Conservation (phyloP, 1,140 invertebrate genomes). For the Drosophila guanche region DNA sequence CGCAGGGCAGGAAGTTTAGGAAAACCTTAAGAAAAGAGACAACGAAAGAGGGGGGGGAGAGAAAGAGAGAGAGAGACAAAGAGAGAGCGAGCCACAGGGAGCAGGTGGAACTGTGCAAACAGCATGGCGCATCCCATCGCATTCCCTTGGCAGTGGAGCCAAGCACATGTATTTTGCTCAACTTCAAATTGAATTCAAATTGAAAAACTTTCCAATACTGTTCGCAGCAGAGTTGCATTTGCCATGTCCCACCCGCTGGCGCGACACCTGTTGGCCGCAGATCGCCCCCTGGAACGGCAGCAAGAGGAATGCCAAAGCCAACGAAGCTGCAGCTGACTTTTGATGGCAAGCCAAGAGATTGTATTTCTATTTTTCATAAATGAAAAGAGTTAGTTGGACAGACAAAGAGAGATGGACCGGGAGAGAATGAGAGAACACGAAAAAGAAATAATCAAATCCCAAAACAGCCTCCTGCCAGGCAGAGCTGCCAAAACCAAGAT, state of each 20-base stretch:
- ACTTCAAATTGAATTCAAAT: constrained; percentile 52
- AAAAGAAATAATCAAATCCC: too few species aligned
- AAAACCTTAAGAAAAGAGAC: constrained; percentile 6
- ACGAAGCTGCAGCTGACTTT: constrained; percentile 31
- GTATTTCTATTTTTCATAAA: constrained; percentile 39
- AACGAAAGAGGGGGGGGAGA: not conserved
- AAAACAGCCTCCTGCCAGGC: too few species aligned
- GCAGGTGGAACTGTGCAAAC: too few species aligned
- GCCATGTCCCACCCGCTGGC: constrained; percentile 8
- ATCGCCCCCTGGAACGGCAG: not conserved
- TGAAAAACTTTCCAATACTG: constrained; percentile 38
- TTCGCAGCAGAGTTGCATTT: constrained; percentile 4
- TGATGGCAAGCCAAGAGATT: too few species aligned
- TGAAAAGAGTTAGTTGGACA: too few species aligned
- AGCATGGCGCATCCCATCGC: not conserved
- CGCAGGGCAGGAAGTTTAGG: not conserved
- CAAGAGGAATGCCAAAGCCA: constrained; percentile 13
- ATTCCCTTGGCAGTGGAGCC: too few species aligned
- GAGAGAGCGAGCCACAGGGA: too few species aligned
- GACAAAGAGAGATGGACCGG: too few species aligned
- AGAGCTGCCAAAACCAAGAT: too few species aligned
- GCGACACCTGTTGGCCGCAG: constrained; percentile 30
- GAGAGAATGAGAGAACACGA: too few species aligned
- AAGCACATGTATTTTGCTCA: constrained; percentile 1
- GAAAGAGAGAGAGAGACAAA: too few species aligned